These are phyloP conservation scores for Bombus superbus DNA, from an alignment of 1,140 invertebrate species.

Conservation along the genomic window DNA sequence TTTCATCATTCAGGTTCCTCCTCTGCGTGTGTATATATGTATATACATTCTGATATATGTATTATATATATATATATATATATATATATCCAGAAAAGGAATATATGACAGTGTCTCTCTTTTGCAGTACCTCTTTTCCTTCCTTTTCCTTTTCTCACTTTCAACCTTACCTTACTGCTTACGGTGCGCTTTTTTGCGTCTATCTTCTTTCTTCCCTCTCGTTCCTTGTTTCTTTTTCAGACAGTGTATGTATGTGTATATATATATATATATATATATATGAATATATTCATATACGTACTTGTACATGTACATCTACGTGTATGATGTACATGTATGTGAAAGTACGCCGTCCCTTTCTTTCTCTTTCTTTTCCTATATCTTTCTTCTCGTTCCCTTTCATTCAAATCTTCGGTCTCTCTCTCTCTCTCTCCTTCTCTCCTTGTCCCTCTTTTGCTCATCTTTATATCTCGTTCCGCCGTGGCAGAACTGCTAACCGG, in stretches of 20 bases:
- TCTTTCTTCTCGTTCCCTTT: slow-evolving; percentile 8
- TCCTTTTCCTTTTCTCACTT: slow-evolving; percentile 34
- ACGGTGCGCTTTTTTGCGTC: slow-evolving; percentile 24
- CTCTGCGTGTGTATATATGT: background rate
- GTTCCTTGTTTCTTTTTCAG: background rate
- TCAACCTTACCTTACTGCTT: slow-evolving; percentile 42
- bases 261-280: background rate
- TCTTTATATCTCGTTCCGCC: slow-evolving; percentile 30
- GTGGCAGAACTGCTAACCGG: slow-evolving; percentile 32
- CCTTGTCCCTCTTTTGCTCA: slow-evolving; percentile 2
- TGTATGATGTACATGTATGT: background rate
- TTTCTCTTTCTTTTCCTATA: background rate
- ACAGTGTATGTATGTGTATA: background rate
- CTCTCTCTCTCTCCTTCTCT: slow-evolving; percentile 4
- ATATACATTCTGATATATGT: background rate
- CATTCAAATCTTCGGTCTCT: slow-evolving; percentile 42
- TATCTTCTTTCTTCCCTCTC: slow-evolving; percentile 9
- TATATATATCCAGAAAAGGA: background rate
- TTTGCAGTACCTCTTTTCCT: slow-evolving; percentile 3
- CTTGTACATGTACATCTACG: background rate
- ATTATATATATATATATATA: background rate
- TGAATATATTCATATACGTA: background rate
- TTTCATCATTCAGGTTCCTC: slow-evolving; percentile 41
- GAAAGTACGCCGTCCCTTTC: slow-evolving; percentile 2
- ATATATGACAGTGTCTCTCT: background rate